Percentiles rank a stretch among this genome's conserved stretches.
Evolutionary conservation across 2,888 invertebrate genomes (phyloP).

Genomic region (Tenodera sinensis): DNA sequence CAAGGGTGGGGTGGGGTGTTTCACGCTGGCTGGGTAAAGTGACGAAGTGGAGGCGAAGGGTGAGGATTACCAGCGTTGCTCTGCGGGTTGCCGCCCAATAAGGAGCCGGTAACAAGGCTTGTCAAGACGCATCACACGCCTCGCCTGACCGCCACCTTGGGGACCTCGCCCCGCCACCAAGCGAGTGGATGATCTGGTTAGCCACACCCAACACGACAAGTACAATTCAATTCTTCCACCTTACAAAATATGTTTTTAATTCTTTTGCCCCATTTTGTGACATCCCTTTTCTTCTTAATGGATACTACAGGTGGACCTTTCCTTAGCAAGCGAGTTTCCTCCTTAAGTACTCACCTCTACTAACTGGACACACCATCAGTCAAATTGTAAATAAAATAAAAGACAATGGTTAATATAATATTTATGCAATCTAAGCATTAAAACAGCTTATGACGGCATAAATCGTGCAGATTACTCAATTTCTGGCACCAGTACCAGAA

Average conservation of each 20-base stretch:
- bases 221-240: not conserved
- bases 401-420: too few relatives aligned
- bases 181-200: constrained; percentile 27
- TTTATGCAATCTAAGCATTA: too few relatives aligned
- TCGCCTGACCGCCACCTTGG: not conserved
- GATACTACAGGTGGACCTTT: not conserved
- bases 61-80: constrained; percentile 22
- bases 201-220: not conserved
- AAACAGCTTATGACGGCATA: too few relatives aligned
- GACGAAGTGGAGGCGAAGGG: constrained; percentile 24
- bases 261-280: not conserved
- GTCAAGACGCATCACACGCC: constrained; percentile 22
- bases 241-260: not conserved
- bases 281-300: not conserved
- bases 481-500: too few relatives aligned
- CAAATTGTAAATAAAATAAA: too few relatives aligned
- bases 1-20: not conserved
- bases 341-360: too few relatives aligned
- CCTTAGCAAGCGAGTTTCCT: too few relatives aligned
- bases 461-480: too few relatives aligned
- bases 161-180: constrained; percentile 4
- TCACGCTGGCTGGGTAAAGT: constrained; percentile 25
- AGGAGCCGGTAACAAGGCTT: constrained; percentile 29
- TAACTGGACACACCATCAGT: too few relatives aligned
- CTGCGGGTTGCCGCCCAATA: constrained; percentile 25